Evolutionary conservation across 2,888 invertebrate genomes (phyloP), one percentile per base, ranked within the genome.

Genomic region (Alsophila aescularia): DNA sequence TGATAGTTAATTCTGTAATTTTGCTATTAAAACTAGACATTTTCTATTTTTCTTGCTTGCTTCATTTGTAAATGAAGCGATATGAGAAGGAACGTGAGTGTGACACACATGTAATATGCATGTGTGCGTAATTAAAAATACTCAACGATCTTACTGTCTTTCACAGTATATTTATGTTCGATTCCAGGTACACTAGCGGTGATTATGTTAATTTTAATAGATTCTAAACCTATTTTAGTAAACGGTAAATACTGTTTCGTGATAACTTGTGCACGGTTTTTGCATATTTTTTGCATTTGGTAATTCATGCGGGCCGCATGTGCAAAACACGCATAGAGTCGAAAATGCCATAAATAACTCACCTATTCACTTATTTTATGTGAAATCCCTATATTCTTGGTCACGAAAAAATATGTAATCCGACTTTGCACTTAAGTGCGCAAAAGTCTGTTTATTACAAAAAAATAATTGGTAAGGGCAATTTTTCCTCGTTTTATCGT

Each of bases 201-300:
- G 53, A 56, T 62, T 62, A 64, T 62, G 64, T 34, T 50, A 60
- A 63, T 63, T 55, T 52, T 58, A 62, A 64, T 59, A 53, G 57
- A 52, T 50, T 43, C 51, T 51, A 60, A 58, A 62, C 60, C 55
- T 64, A 64, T 58, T 57, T 59, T 52, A 48, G 57, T 53, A 35
- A 49, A 54, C 50, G 36, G 56, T 56, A 51, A 41, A 53, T 42
- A 49, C 29, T 34, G 57, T 60, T 61, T 39, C 58, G 53, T 56
- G 59, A 56, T 66, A 63, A 60, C 57, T 41, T 8, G 55, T 52
- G 40, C 57, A 42, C 59, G 47, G 53, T 64, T 58, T 61, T 61
- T 56, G 61, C 64, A 64, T 64, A 49, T 36, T 48, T 44, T 58
- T 55, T 55, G 57, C 62, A 52, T 59, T 54, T 47, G 32, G 44